Percentiles rank a stretch among this genome's conserved stretches.
phyloP scores from a whole-genome alignment of 1,140 invertebrate species.

The Hylaeus anthracinus region DNA sequence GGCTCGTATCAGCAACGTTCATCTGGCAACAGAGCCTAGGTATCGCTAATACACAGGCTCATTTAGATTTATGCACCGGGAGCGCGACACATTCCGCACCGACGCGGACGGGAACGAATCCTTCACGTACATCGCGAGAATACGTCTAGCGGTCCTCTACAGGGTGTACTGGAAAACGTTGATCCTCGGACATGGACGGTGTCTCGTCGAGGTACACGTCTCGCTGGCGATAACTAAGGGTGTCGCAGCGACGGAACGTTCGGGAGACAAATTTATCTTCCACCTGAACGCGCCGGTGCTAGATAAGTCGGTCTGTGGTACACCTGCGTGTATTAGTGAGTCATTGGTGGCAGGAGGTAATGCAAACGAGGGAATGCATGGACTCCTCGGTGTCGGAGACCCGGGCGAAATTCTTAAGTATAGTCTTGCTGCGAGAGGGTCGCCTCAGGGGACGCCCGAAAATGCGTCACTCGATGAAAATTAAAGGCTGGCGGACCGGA shows the following conservation, averaged over 20 bases:
- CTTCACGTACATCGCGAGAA: background rate
- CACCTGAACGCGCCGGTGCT: constrained; percentile 9
- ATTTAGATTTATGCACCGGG: constrained; percentile 56
- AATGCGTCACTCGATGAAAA: too few species aligned
- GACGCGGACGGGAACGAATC: constrained; percentile 4
- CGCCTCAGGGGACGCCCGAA: too few species aligned
- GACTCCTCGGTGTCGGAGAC: background rate
- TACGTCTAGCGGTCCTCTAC: background rate
- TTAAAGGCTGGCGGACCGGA: too few species aligned
- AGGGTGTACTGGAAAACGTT: background rate
- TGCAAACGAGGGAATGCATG: background rate
- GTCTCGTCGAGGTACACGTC: background rate
- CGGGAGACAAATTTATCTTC: constrained; percentile 38
- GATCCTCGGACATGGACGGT: background rate
- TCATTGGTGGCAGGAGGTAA: constrained; percentile 8
- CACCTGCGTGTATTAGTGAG: constrained; percentile 23
- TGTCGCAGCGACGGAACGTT: constrained; percentile 3
- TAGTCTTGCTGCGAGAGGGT: too few species aligned
- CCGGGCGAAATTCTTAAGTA: too few species aligned
- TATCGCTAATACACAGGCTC: constrained; percentile 45
- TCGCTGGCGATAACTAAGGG: constrained; percentile 21
- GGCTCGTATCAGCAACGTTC: constrained; percentile 39
- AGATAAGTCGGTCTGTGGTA: constrained; percentile 24
- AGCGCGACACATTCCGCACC: constrained; percentile 48
- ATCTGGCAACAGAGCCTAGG: constrained; percentile 39